Conservation (phyloP, 2,113 vertebrate species). For the Oophaga pumilio region DNA sequence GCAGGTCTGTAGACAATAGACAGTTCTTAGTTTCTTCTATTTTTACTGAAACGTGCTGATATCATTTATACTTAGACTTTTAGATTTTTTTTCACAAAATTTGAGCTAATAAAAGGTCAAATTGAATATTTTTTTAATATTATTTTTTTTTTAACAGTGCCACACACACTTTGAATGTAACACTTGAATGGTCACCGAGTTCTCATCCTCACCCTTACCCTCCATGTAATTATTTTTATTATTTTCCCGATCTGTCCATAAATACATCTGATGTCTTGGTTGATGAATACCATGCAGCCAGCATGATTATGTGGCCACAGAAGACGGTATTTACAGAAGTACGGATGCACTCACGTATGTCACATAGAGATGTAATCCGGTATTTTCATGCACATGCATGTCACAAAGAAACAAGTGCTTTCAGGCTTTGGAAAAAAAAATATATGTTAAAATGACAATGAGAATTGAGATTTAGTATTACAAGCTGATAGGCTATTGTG, state of each 20-base stretch:
- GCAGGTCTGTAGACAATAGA: slow-evolving; percentile 19
- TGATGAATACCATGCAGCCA: slow-evolving; percentile 60
- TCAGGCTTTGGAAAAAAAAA: slow-evolving; percentile 46
- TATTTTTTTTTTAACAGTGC: slow-evolving; percentile 34
- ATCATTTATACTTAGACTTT: neutral
- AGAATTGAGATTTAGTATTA: slow-evolving; percentile 24
- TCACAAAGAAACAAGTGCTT: slow-evolving; percentile 48
- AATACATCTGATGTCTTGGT: slow-evolving; percentile 52
- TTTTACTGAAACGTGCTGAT: slow-evolving; percentile 1
- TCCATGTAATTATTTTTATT: slow-evolving; percentile 41
- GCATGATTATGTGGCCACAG: slow-evolving; percentile 57
- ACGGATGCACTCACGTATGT: slow-evolving; percentile 54
- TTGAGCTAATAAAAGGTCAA: neutral
- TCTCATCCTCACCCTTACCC: slow-evolving; percentile 59
- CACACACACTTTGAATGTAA: slow-evolving; percentile 43
- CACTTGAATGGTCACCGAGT: slow-evolving; percentile 29
- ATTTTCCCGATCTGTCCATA: neutral
- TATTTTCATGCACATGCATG: slow-evolving; percentile 55
- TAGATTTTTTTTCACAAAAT: slow-evolving; percentile 3
- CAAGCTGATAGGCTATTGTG: neutral
- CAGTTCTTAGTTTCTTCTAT: neutral
- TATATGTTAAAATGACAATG: slow-evolving; percentile 43
- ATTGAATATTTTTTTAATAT: neutral
- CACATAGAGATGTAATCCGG: slow-evolving; percentile 53
- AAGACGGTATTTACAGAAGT: slow-evolving; percentile 57